Conservation (phyloP, 2,888 invertebrate genomes). For the Bhutanitis thaidina region DNA sequence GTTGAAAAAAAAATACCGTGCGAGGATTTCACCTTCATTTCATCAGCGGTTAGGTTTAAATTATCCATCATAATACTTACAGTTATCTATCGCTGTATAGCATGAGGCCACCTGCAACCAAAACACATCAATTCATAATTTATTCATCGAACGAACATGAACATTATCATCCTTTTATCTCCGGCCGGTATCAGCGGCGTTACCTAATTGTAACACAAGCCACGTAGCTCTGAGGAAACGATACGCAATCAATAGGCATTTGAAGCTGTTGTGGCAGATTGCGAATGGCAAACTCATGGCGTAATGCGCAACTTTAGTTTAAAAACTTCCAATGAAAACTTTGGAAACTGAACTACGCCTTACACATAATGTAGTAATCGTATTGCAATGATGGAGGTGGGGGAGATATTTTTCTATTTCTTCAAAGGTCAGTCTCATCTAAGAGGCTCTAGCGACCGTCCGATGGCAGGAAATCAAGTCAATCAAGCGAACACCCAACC, state of each 20-base stretch:
- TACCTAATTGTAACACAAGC: not conserved
- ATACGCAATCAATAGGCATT: slow-evolving; percentile 9
- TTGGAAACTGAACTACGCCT: too few relatives aligned
- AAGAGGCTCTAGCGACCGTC: too few relatives aligned
- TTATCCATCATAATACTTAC: not conserved
- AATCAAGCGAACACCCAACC: too few relatives aligned
- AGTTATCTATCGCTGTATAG: not conserved
- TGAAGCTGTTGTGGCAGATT: not conserved
- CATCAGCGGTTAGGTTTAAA: too few relatives aligned
- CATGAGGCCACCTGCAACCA: slow-evolving; percentile 14
- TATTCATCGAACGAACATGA: not conserved
- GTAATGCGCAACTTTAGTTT: not conserved
- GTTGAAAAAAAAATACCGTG: too few relatives aligned
- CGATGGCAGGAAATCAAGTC: too few relatives aligned
- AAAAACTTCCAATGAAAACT: too few relatives aligned
- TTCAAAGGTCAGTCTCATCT: too few relatives aligned
- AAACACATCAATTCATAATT: slow-evolving; percentile 6
- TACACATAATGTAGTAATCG: too few relatives aligned
- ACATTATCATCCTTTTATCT: slow-evolving; percentile 12
- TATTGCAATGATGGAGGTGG: too few relatives aligned
- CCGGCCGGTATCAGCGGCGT: slow-evolving; percentile 3
- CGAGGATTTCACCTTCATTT: too few relatives aligned
- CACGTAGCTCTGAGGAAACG: slow-evolving; percentile 4
- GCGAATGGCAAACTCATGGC: slow-evolving; percentile 1
- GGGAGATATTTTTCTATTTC: too few relatives aligned